A percentile compares a stretch with the other conserved stretches of the same genome.
phyloP scores from a whole-genome alignment of 2,888 invertebrate species.

The Linhomoeus sp. region DNA sequence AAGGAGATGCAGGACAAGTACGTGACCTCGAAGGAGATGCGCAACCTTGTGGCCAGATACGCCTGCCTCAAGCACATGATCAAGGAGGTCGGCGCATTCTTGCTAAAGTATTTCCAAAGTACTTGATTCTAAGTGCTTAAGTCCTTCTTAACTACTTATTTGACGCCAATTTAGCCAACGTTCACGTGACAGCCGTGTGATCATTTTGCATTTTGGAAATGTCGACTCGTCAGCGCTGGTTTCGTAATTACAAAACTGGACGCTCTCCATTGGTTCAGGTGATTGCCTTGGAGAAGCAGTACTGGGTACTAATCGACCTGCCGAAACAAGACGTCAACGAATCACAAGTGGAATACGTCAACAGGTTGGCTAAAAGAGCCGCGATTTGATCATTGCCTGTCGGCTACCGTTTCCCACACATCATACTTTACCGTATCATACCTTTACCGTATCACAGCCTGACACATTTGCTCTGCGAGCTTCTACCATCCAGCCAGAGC shows the following conservation, averaged over 20 bases:
- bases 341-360: constrained; percentile 69
- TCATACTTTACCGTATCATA: too few species aligned
- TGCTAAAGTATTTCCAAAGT: neutral
- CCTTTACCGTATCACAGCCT: too few species aligned
- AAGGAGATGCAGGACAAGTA: constrained; percentile 22
- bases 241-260: too few species aligned
- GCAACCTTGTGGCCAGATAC: constrained; percentile 18
- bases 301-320: constrained; percentile 79
- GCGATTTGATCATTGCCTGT: too few species aligned
- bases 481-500: too few species aligned
- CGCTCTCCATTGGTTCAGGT: constrained; percentile 97
- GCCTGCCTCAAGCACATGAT: constrained; percentile 16
- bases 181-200: too few species aligned
- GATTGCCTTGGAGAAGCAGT: constrained; percentile 71
- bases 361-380: constrained; percentile 15
- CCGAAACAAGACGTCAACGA: constrained; percentile 82
- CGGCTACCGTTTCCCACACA: too few species aligned
- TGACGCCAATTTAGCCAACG: neutral
- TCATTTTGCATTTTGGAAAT: too few species aligned
- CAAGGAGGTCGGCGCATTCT: constrained; percentile 11
- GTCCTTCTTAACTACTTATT: too few species aligned
- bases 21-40: constrained; percentile 16
- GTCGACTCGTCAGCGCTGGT: too few species aligned
- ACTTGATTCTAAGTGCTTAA: neutral
- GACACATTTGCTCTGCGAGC: too few species aligned